Evolutionary conservation across 1,140 invertebrate genomes (phyloP).

Genomic region (Drosophila sp.): DNA sequence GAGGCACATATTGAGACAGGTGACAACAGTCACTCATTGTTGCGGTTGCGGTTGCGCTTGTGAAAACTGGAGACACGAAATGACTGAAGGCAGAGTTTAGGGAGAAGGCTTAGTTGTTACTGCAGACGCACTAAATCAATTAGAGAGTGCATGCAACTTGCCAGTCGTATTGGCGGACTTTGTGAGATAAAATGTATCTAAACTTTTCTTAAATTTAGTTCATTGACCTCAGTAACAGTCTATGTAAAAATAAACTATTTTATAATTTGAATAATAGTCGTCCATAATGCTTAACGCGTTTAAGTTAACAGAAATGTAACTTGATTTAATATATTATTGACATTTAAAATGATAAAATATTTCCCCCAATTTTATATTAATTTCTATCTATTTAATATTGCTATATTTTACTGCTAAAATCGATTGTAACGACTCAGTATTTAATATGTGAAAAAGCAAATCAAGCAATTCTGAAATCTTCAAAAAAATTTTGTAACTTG

Average conservation of each 20-base stretch:
- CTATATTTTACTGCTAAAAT: too few relatives aligned
- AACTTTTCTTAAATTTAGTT: constrained; percentile 19
- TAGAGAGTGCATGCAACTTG: constrained; percentile 52
- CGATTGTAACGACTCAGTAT: too few relatives aligned
- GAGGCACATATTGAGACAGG: constrained; percentile 81
- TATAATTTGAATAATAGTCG: too few relatives aligned
- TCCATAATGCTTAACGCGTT: too few relatives aligned
- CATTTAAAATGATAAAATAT: too few relatives aligned
- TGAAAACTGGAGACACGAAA: background rate
- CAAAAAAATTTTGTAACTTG: too few relatives aligned
- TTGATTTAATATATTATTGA: too few relatives aligned
- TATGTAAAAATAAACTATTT: too few relatives aligned
- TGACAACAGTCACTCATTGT: constrained; percentile 71
- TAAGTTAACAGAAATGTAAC: too few relatives aligned
- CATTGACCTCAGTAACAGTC: constrained; percentile 32
- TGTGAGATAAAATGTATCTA: background rate
- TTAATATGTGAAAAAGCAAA: too few relatives aligned
- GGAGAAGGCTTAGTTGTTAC: background rate
- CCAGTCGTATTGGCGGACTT: constrained; percentile 35
- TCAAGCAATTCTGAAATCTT: too few relatives aligned
- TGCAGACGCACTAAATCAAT: constrained; percentile 76
- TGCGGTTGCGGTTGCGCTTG: constrained; percentile 23
- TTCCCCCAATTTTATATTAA: constrained; percentile 18
- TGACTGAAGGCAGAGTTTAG: background rate
- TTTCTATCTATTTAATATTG: too few relatives aligned